A percentile compares a stretch with the other conserved stretches of the same genome.
These are phyloP conservation scores for Archivesica marissinica DNA, from an alignment of 1,140 invertebrate species.

Conservation along the genomic window DNA sequence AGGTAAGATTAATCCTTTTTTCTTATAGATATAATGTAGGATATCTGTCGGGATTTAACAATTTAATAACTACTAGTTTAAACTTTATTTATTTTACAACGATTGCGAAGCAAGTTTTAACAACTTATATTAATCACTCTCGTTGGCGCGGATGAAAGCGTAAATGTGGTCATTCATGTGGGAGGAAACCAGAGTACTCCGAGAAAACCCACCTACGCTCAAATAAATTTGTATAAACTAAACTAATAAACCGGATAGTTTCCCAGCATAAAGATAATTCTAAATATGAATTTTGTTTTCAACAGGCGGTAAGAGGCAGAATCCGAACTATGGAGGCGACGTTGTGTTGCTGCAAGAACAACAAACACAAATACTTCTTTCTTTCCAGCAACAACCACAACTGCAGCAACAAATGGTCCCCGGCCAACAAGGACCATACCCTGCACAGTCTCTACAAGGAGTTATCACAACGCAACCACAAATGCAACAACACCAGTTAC, in stretches of 20 bases:
- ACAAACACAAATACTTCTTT: neutral
- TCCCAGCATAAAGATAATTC: neutral
- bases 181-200: no score
- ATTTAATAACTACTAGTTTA: no score
- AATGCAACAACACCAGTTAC: no score
- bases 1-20: neutral
- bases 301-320: neutral
- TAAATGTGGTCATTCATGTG: neutral
- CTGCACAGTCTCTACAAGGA: neutral
- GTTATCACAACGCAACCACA: neutral
- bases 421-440: neutral
- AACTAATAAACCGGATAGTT: no score
- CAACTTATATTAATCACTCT: no score
- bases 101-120: no score
- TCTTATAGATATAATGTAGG: neutral
- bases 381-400: neutral
- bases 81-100: no score
- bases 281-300: neutral
- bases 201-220: no score
- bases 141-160: no score
- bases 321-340: neutral
- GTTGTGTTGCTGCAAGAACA: slow-evolving; percentile 10
- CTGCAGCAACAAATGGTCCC: slow-evolving; percentile 1
- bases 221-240: no score
- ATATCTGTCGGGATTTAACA: no score